Evolutionary conservation across 2,888 invertebrate genomes (phyloP).

Genomic region (Drosophila monieri): DNA sequence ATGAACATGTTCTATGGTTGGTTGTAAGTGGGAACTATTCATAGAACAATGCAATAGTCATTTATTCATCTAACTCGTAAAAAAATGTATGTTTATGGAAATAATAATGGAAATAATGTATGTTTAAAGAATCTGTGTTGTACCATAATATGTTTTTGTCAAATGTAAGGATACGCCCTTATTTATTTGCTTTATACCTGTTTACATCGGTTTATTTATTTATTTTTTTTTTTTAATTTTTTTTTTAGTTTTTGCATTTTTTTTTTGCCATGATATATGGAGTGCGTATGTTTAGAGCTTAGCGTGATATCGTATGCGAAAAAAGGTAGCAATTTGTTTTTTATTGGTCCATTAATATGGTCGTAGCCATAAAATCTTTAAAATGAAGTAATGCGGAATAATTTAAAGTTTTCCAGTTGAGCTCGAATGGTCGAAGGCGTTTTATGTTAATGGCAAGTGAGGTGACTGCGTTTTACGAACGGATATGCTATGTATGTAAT

Average conservation of each 20-base stretch:
- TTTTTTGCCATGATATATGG: conserved; percentile 67
- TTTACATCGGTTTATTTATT: conserved; percentile 18
- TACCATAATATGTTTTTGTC: background rate
- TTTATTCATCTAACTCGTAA: no score
- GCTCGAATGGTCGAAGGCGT: conserved; percentile 41
- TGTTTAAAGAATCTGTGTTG: no score
- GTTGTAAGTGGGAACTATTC: background rate
- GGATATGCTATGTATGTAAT: conserved; percentile 57
- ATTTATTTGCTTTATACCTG: conserved; percentile 2
- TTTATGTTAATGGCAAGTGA: conserved; percentile 18
- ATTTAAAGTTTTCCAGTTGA: conserved; percentile 43
- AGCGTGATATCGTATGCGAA: conserved; percentile 34
- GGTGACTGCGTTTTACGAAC: conserved; percentile 35
- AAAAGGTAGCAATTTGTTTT: conserved; percentile 29
- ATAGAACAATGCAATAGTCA: no score
- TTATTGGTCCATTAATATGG: conserved; percentile 67
- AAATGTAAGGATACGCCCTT: background rate
- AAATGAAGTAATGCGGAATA: conserved; percentile 6
- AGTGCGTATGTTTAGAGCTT: conserved; percentile 56
- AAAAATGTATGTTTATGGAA: no score
- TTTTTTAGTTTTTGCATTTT: conserved; percentile 23
- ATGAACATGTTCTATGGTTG: background rate
- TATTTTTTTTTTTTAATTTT: conserved; percentile 7
- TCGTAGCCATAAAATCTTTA: conserved; percentile 11
- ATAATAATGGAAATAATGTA: no score